Evolutionary conservation across 2,888 invertebrate genomes (phyloP).

Genomic region (Ormyrus rosae): DNA sequence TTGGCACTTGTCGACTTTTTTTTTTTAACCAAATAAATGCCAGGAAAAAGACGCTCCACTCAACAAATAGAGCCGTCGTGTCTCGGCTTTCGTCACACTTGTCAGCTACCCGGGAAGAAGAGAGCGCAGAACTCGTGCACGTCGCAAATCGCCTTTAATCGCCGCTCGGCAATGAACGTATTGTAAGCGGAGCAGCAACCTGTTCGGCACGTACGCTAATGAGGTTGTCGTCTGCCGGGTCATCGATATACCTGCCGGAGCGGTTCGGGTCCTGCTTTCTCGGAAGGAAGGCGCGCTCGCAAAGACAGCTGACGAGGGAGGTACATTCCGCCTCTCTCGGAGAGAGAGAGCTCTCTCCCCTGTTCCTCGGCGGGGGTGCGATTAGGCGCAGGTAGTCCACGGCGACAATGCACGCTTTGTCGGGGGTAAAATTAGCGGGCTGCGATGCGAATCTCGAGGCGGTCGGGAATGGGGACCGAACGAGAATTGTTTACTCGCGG

Average conservation of each 20-base stretch:
- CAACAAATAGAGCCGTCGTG: no score
- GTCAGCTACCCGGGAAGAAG: no score
- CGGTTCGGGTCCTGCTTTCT: slow-evolving; percentile 1
- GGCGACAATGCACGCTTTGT: slow-evolving; percentile 3
- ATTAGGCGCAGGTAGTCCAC: no score
- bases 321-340: no score
- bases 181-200: slow-evolving; percentile 1
- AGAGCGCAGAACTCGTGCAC: background rate
- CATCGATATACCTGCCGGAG: background rate
- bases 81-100: no score
- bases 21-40: no score
- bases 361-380: no score
- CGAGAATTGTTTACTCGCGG: background rate
- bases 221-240: slow-evolving; percentile 1
- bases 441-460: background rate
- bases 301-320: background rate
- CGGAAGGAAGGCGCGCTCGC: background rate
- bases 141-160: background rate
- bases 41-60: no score
- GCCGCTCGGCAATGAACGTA: slow-evolving; percentile 23
- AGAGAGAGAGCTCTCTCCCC: no score
- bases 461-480: no score
- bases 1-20: no score
- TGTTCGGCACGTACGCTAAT: slow-evolving; percentile 25
- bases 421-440: background rate